These are phyloP conservation scores for Pardalotus punctatus DNA, from an alignment of 2,113 vertebrate genomes.

Conservation along the genomic window DNA sequence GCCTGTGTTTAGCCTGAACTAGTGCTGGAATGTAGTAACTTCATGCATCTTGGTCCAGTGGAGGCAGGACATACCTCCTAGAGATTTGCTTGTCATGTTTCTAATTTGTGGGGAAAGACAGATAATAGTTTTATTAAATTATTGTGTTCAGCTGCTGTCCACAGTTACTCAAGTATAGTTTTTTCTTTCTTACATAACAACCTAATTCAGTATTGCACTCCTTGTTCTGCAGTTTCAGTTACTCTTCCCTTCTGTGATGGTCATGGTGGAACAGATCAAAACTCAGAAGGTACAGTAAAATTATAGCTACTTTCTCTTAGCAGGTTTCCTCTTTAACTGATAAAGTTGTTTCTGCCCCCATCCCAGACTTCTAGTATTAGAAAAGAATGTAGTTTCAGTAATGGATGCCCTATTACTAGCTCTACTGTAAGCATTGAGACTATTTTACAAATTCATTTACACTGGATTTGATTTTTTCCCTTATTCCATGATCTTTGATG, in stretches of 20 bases:
- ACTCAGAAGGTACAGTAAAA: slow-evolving; percentile 87
- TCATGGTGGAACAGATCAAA: slow-evolving; percentile 94
- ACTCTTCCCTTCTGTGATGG: slow-evolving; percentile 96
- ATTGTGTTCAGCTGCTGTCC: not conserved
- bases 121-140: not conserved
- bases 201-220: not conserved
- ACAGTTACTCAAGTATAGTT: not conserved
- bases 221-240: slow-evolving; percentile 86
- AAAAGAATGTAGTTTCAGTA: not conserved
- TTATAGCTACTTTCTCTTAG: not conserved
- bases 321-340: not conserved
- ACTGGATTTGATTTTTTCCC: not conserved
- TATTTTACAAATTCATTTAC: not conserved
- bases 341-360: not conserved
- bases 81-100: not conserved
- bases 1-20: not conserved
- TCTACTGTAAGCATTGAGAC: not conserved
- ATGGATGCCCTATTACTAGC: not conserved
- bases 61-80: not conserved
- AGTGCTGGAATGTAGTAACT: not conserved
- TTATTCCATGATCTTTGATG: not conserved
- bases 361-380: not conserved
- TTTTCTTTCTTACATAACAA: not conserved
- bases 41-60: not conserved
- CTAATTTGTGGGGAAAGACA: not conserved